A percentile compares a stretch with the other conserved stretches of the same genome.
These are phyloP conservation scores for Clarias magur DNA, from an alignment of 2,113 vertebrate genomes.

Conservation along the genomic window DNA sequence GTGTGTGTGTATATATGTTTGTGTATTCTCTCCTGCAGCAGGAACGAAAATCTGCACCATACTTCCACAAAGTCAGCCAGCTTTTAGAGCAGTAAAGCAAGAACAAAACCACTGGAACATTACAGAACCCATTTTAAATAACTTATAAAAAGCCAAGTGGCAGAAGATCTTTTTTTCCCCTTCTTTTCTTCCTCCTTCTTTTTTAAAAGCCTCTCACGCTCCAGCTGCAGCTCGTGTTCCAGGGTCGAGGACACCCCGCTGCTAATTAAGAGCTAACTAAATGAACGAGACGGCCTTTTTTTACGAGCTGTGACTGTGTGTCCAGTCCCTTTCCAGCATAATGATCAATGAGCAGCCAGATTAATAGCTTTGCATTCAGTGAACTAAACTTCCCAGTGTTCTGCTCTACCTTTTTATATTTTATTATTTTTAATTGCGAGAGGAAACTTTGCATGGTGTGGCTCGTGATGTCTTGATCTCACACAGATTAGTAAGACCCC, in stretches of 20 bases:
- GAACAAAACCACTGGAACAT: conserved; percentile 28
- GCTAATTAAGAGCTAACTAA: conserved; percentile 47
- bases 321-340: conserved; percentile 47
- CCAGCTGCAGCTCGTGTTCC: conserved; percentile 49
- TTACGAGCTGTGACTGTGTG: conserved; percentile 62
- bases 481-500: neutral
- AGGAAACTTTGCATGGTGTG: conserved; percentile 8
- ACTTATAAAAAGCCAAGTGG: conserved; percentile 14
- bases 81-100: conserved; percentile 21
- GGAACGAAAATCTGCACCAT: conserved; percentile 13
- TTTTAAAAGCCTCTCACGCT: conserved; percentile 38
- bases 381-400: conserved; percentile 53
- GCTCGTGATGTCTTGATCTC: conserved; percentile 21
- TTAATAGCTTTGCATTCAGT: conserved; percentile 43
- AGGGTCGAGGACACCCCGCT: conserved; percentile 45
- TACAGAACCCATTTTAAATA: conserved; percentile 38
- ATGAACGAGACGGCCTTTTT: conserved; percentile 35
- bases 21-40: conserved; percentile 24
- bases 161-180: neutral
- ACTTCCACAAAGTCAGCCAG: neutral
- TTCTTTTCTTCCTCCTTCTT: conserved; percentile 5
- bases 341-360: conserved; percentile 50
- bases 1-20: conserved; percentile 3
- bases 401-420: neutral
- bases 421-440: neutral